Evolutionary conservation across 2,888 invertebrate species (phyloP).

Genomic region (Drosophila incognita): DNA sequence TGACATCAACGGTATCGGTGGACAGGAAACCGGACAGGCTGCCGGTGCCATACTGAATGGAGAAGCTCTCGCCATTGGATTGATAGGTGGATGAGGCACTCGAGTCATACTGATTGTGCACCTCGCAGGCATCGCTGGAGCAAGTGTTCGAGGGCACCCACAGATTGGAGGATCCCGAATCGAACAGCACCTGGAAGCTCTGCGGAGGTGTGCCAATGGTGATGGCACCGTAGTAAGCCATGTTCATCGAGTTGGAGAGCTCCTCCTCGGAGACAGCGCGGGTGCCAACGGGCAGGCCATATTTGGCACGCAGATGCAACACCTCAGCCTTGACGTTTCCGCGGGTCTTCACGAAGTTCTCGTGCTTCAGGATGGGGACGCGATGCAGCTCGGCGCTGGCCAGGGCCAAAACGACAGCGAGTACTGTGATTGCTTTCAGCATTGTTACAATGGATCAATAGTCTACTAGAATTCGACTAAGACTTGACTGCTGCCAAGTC

Average conservation of each 20-base stretch:
- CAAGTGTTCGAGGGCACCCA: constrained; percentile 99
- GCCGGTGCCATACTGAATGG: constrained; percentile 97
- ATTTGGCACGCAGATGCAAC: constrained; percentile 56
- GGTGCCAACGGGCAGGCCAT: constrained; percentile 27
- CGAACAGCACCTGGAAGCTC: constrained; percentile 96
- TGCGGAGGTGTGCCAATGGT: constrained; percentile 96
- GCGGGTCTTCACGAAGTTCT: constrained; percentile 69
- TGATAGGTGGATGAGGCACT: constrained; percentile 91
- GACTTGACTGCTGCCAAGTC: constrained; percentile 9
- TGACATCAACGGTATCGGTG: constrained; percentile 91
- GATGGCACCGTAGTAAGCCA: constrained; percentile 97
- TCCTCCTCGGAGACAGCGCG: constrained; percentile 43
- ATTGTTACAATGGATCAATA: constrained; percentile 39
- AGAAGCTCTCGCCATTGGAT: constrained; percentile 94
- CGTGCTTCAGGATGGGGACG: constrained; percentile 68
- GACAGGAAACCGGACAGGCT: constrained; percentile 97
- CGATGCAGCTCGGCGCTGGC: constrained; percentile 72
- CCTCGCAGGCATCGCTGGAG: constrained; percentile 93
- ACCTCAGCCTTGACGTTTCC: constrained; percentile 61
- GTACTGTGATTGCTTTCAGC: constrained; percentile 54
- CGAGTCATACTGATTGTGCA: constrained; percentile 97
- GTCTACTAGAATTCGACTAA: constrained; percentile 69
- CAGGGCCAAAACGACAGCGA: constrained; percentile 66
- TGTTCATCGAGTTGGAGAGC: constrained; percentile 95
- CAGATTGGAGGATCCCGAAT: constrained; percentile 98